Conservation (phyloP, 30 jellyfish, hydroid and myxozoan species). For the Hydractinia symbiolongicarpus region DNA sequence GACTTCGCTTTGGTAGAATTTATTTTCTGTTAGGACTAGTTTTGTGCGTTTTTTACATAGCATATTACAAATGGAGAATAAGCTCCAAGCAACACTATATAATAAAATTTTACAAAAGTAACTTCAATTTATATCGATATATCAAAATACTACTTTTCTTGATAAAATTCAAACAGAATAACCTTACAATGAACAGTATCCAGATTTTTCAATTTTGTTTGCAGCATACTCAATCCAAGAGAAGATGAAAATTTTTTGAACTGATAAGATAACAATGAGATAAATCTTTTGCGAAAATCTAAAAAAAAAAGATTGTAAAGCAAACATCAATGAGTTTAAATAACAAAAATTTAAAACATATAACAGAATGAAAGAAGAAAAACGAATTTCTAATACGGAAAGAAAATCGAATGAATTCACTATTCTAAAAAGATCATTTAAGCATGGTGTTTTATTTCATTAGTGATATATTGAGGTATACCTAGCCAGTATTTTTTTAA, state of each 20-base stretch:
- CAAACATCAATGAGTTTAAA: not conserved
- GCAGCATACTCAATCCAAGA: slow-evolving; percentile 78
- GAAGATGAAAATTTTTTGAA: slow-evolving; percentile 72
- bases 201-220: slow-evolving; percentile 10
- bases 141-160: not conserved
- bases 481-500: slow-evolving; percentile 78
- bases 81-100: too few species aligned
- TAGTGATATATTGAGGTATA: not conserved
- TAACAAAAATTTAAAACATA: not conserved
- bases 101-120: too few species aligned
- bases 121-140: not conserved
- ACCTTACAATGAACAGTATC: not conserved
- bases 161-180: not conserved
- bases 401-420: not conserved
- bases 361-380: not conserved
- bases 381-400: not conserved
- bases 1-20: not conserved
- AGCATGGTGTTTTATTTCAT: too few species aligned
- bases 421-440: not conserved
- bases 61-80: too few species aligned
- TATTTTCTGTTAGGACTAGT: too few species aligned
- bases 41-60: too few species aligned
- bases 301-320: not conserved
- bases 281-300: slow-evolving; percentile 84
- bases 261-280: slow-evolving; percentile 74